These are phyloP conservation scores for Elysia chlorotica DNA, from an alignment of 1,140 invertebrate genomes.

Conservation along the genomic window DNA sequence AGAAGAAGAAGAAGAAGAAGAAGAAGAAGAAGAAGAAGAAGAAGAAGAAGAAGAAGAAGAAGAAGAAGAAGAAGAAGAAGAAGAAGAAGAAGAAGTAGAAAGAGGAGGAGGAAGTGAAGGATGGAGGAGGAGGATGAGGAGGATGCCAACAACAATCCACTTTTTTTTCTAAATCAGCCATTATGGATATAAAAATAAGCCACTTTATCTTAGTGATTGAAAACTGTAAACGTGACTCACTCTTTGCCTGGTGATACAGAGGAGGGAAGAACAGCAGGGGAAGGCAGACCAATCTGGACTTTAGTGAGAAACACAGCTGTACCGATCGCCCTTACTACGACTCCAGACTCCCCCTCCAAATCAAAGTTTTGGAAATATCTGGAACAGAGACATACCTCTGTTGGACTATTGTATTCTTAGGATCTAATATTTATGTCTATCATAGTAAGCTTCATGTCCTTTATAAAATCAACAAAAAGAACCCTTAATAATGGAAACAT, in stretches of 20 bases:
- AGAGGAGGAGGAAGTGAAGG: not conserved
- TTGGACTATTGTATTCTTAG: no score
- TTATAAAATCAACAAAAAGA: no score
- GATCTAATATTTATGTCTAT: no score
- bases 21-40: no score
- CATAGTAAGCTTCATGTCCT: no score
- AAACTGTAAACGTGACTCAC: conserved; percentile 37
- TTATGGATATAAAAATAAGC: no score
- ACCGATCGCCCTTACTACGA: conserved; percentile 90
- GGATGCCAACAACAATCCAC: no score
- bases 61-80: conserved; percentile 27
- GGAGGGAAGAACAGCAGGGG: conserved; percentile 29
- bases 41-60: conserved; percentile 11
- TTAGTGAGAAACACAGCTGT: conserved; percentile 70
- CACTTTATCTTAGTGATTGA: not conserved
- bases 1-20: no score
- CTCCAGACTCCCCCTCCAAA: conserved; percentile 94
- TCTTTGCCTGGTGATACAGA: conserved; percentile 50
- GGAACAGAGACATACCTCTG: no score
- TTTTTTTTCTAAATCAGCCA: no score
- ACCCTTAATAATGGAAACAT: no score
- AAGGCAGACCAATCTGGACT: conserved; percentile 10
- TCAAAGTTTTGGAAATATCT: conserved; percentile 94
- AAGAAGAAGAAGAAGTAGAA: not conserved
- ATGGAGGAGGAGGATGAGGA: conserved; percentile 2